Evolutionary conservation across 2,888 invertebrate genomes (phyloP).

Genomic region (Ctena decussata): DNA sequence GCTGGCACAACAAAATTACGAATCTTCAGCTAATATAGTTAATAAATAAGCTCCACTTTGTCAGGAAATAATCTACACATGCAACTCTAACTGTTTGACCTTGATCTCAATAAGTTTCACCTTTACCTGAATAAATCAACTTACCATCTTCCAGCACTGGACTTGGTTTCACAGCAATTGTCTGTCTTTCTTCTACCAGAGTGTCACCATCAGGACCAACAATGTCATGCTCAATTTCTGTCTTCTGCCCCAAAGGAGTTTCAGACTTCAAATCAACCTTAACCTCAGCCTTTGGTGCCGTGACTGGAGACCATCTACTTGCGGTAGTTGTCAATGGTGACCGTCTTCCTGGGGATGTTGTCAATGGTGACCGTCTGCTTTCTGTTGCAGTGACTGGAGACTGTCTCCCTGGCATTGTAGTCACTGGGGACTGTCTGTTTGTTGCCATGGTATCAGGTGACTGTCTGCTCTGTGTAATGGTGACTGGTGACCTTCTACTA

Average conservation of each 20-base stretch:
- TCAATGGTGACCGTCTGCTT: no score
- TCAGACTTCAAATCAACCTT: neutral
- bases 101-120: no score
- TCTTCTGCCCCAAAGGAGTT: neutral
- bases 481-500: conserved; percentile 25
- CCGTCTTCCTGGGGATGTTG: conserved; percentile 20
- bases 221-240: conserved; percentile 22
- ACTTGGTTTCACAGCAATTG: conserved; percentile 39
- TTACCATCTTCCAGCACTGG: conserved; percentile 8
- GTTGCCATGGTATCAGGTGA: neutral
- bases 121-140: neutral
- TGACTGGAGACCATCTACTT: no score
- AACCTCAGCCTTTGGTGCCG: neutral
- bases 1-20: no score
- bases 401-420: no score
- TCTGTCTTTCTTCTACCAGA: conserved; percentile 53
- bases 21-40: no score
- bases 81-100: no score
- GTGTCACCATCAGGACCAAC: conserved; percentile 46
- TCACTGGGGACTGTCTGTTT: no score
- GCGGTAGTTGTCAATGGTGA: conserved; percentile 14
- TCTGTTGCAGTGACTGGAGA: no score
- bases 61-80: no score
- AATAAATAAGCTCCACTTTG: no score
- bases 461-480: neutral